These are phyloP conservation scores for Ennomos fuscantarius DNA, from an alignment of 2,888 invertebrate genomes.

Conservation along the genomic window DNA sequence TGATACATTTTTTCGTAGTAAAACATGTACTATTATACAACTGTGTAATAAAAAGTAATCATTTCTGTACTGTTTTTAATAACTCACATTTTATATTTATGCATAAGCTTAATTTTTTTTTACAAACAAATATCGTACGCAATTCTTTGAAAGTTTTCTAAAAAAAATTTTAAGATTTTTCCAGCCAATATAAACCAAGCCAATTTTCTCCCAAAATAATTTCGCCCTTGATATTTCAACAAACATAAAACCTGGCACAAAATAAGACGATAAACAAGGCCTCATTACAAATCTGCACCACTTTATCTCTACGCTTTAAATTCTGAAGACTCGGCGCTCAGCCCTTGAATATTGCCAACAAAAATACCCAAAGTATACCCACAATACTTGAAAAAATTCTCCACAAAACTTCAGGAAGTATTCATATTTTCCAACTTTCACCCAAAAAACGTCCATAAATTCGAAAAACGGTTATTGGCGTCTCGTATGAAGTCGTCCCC, in stretches of 20 bases:
- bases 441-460: too few relatives aligned
- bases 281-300: slow-evolving; percentile 7
- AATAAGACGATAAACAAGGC: slow-evolving; percentile 6
- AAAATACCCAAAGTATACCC: background rate
- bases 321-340: slow-evolving; percentile 10
- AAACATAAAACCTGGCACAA: background rate
- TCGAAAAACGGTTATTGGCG: slow-evolving; percentile 14
- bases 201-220: background rate
- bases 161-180: background rate
- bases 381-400: background rate
- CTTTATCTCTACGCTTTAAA: slow-evolving; percentile 11
- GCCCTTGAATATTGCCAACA: slow-evolving; percentile 16
- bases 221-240: slow-evolving; percentile 5
- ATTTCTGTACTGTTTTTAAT: too few relatives aligned
- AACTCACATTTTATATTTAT: too few relatives aligned
- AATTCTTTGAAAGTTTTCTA: background rate
- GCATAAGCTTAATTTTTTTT: background rate
- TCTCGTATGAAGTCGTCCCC: slow-evolving; percentile 27
- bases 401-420: too few relatives aligned
- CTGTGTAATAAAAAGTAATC: too few relatives aligned
- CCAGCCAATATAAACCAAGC: too few relatives aligned
- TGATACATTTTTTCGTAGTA: too few relatives aligned
- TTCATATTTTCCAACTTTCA: too few relatives aligned
- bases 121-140: background rate
- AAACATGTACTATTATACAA: too few relatives aligned